Conservation (phyloP, 2,113 vertebrate species). For the Solenodon paradoxus region DNA sequence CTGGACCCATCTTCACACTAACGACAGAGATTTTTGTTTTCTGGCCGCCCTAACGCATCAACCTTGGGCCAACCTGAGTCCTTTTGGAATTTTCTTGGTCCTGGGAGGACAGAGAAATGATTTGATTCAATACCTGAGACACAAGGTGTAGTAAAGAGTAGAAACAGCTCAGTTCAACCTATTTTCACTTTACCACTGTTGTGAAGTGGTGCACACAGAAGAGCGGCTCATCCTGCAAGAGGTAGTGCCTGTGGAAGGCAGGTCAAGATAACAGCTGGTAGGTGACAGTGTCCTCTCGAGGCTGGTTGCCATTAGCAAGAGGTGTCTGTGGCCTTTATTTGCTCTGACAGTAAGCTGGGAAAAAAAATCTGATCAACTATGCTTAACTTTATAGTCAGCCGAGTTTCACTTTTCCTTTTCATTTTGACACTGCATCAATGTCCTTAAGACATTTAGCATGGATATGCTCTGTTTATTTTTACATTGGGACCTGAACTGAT, state of each 20-base stretch:
- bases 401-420: neutral
- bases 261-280: fast-evolving
- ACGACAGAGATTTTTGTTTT: neutral
- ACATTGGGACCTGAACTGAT: neutral
- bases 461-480: neutral
- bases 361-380: neutral
- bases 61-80: neutral
- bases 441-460: neutral
- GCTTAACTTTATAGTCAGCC: neutral
- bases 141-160: neutral
- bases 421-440: neutral
- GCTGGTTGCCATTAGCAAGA: neutral
- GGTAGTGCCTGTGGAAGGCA: neutral
- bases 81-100: neutral
- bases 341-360: neutral
- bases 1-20: neutral
- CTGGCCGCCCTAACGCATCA: neutral
- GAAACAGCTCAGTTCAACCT: neutral
- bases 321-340: fast-evolving
- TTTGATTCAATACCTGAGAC: neutral
- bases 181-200: neutral
- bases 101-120: neutral
- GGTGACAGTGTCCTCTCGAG: fast-evolving
- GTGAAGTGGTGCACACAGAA: neutral
- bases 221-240: neutral